These are phyloP conservation scores for Horisme vitalbata DNA, from an alignment of 2,888 invertebrate genomes.

Conservation along the genomic window DNA sequence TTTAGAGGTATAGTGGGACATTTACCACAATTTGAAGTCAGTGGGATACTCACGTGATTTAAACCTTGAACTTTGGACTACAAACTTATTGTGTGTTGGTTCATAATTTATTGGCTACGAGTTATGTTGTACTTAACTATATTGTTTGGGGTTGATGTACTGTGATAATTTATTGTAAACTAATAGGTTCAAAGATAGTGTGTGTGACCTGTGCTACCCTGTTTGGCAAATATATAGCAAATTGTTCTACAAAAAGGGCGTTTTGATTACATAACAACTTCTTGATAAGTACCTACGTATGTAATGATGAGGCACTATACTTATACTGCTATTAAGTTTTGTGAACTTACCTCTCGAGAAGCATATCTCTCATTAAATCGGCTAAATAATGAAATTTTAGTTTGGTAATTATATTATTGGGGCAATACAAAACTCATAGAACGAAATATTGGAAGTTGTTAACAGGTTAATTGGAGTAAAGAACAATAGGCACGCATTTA, in stretches of 20 bases:
- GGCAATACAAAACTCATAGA: too few relatives aligned
- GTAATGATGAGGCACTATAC: too few relatives aligned
- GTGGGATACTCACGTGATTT: slow-evolving; percentile 53
- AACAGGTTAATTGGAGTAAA: too few relatives aligned
- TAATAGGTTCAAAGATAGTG: slow-evolving; percentile 21
- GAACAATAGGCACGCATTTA: too few relatives aligned
- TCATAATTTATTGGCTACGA: slow-evolving; percentile 13
- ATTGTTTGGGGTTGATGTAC: slow-evolving; percentile 28
- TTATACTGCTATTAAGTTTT: too few relatives aligned
- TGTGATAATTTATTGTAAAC: slow-evolving; percentile 23
- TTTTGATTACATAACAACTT: neutral
- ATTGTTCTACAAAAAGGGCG: neutral
- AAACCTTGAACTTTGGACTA: too few relatives aligned
- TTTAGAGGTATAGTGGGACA: slow-evolving; percentile 73
- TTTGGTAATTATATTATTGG: too few relatives aligned
- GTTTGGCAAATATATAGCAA: slow-evolving; percentile 5
- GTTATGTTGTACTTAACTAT: slow-evolving; percentile 6
- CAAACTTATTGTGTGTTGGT: neutral
- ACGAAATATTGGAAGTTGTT: too few relatives aligned
- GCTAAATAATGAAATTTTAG: too few relatives aligned
- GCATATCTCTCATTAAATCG: too few relatives aligned
- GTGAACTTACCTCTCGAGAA: too few relatives aligned
- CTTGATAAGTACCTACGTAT: too few relatives aligned
- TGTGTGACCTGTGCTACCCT: slow-evolving; percentile 10
- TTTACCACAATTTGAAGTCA: slow-evolving; percentile 78